Evolutionary conservation across 2,888 invertebrate species (phyloP), one percentile per base, ranked within the genome.

Genomic region (Drosophila stalkeri): DNA sequence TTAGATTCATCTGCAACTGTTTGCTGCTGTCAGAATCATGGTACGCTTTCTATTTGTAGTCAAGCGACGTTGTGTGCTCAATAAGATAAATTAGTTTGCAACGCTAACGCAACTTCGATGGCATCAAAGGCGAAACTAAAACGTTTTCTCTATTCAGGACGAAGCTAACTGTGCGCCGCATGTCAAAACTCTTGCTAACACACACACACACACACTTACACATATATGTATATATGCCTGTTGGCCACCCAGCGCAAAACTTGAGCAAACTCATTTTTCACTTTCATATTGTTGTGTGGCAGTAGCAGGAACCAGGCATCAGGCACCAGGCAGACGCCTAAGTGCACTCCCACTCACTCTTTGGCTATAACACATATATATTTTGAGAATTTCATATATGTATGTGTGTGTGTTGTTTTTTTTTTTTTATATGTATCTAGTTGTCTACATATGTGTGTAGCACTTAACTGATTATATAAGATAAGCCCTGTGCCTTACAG

Each of bases 391-490:
- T 31, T 18, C 18, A 33, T 51, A 27, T 55, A 35, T 0, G 12
- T 14, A 23, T 51, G 7, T 31, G n/a, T n/a, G n/a, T n/a, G n/a
- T n/a, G n/a, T n/a, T n/a, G n/a, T n/a, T n/a, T n/a, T n/a, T n/a
- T n/a, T n/a, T 1, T 2, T 18, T 43, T 20, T 12, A 56, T 51
- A 27, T 46, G 41, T 59, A 33, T 47, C 11, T 59, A 56, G 51
- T 60, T 61, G 54, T 46, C 20, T 60, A 27, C 61, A 64, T 73
- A 64, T 82, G 72, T 75, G 72, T 75, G 80, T 31, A 67, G 72
- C 89, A 89, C 85, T 89, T 85, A 85, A 85, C 89, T 84, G 85
- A 86, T 85, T 85, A 89, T 86, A 75, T 85, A 86, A 85, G 75
- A 68, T 31, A 51, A 80, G 63, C 60, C 16, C 56, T 70, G 44